Conservation (phyloP, 1,140 invertebrate species). For the Sipha flava region DNA sequence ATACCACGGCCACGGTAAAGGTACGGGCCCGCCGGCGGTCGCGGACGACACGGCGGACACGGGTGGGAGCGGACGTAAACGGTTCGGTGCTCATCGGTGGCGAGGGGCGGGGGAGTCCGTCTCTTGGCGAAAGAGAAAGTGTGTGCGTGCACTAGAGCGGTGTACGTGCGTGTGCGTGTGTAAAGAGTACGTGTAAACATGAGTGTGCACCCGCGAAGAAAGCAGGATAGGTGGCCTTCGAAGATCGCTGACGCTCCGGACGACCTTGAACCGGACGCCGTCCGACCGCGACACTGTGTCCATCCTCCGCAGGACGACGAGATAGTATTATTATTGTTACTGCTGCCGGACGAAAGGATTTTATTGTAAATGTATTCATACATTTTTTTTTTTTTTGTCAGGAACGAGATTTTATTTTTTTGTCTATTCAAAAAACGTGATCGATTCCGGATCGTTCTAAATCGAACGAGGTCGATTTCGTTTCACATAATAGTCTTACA, state of each 20-base stretch:
- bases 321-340: not conserved
- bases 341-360: too few relatives aligned
- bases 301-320: too few relatives aligned
- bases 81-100: not conserved
- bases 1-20: not conserved
- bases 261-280: not conserved
- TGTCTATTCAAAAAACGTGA: too few relatives aligned
- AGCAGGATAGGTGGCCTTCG: constrained; percentile 5
- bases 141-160: not conserved
- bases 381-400: too few relatives aligned
- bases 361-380: too few relatives aligned
- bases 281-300: not conserved
- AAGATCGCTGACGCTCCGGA: not conserved
- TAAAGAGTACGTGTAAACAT: not conserved
- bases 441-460: too few relatives aligned
- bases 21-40: not conserved
- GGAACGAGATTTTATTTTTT: too few relatives aligned
- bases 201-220: not conserved
- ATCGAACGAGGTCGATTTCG: too few relatives aligned
- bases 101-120: not conserved
- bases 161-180: not conserved
- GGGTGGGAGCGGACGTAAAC: not conserved
- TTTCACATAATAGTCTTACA: too few relatives aligned
- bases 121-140: constrained; percentile 13
- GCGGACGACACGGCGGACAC: not conserved